Base-by-base conservation (phyloP, 2,113 vertebrate species). In the Polypterus senegalus region DNA sequence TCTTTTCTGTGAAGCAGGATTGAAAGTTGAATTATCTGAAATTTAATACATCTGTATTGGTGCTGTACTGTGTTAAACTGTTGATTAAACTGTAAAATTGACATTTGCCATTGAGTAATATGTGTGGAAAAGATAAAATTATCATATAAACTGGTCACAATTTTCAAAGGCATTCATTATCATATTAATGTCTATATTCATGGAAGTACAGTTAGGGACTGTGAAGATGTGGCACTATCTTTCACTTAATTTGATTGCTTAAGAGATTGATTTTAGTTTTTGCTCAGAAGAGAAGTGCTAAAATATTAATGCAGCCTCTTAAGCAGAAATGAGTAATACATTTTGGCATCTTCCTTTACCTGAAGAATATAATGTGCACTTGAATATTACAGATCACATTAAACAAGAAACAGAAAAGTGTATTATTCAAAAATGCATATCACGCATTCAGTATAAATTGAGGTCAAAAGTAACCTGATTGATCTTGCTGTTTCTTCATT, bases 171-270 rank as follows among this genome's bases (percentile, higher is more conserved):
- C 56, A 45, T 65, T 69, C 59, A 66, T 62, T 64, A 65, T 49
- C 57, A 54, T 57, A 49, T 27, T 27, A 52, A 65, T 63, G 63
- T 54, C 65, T 54, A 61, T 7, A 44, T 62, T 44, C 49, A 48
- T 49, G 57, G 48, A 49, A 51, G 44, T 27, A 63, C 49, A 59
- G 45, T 60, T 61, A 54, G 63, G 5, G 10, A 7, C 51, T 52
- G 51, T 52, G 7, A 52, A 47, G 49, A 52, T 48, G 46, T 48
- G 53, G 48, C 57, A 58, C 27, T 63, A 49, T 65, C 48, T 54
- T 57, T 61, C 54, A 11, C 54, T 65, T 69, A 67, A 72, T 70
- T 68, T 64, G 58, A 63, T 68, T 57, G 47, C 57, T 54, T 46
- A 8, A 6, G 49, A 63, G 62, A 65, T 62, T 6, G 48, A 47